Evolutionary conservation across 2,888 invertebrate species (phyloP).

Genomic region (Mantis religiosa): DNA sequence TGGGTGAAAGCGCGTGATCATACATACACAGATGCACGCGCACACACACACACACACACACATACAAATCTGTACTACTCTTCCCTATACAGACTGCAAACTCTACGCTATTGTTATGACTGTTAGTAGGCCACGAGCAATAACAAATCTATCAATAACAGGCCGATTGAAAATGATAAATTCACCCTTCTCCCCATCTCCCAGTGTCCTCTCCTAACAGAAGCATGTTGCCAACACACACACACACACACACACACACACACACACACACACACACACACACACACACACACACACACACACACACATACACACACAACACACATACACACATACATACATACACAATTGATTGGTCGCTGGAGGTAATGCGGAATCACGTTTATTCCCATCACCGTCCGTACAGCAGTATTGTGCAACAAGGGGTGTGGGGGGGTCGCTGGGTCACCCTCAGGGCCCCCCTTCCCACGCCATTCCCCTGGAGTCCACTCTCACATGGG

Average conservation of each 20-base stretch:
- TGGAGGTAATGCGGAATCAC: constrained; percentile 27
- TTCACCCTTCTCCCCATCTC: not conserved
- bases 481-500: constrained; percentile 1
- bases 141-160: constrained; percentile 30
- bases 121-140: constrained; percentile 11
- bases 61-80: not conserved
- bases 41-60: not conserved
- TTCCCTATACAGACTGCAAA: not conserved
- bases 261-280: not conserved
- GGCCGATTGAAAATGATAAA: constrained; percentile 21
- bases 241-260: constrained; percentile 1
- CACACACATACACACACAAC: not conserved
- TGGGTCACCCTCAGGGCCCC: not conserved
- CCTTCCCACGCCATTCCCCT: constrained; percentile 5
- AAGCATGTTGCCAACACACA: not conserved
- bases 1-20: not conserved
- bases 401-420: constrained; percentile 11
- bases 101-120: not conserved
- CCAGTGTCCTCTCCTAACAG: constrained; percentile 10
- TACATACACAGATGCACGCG: not conserved
- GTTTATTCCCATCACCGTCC: constrained; percentile 1
- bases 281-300: not conserved
- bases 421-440: not conserved
- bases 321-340: not conserved
- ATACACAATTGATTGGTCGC: constrained; percentile 26